A percentile compares a stretch with the other conserved stretches of the same genome.
Evolutionary conservation across 2,797 vertebrate genomes (phyloP).

Genomic region (Spinus pinus): DNA sequence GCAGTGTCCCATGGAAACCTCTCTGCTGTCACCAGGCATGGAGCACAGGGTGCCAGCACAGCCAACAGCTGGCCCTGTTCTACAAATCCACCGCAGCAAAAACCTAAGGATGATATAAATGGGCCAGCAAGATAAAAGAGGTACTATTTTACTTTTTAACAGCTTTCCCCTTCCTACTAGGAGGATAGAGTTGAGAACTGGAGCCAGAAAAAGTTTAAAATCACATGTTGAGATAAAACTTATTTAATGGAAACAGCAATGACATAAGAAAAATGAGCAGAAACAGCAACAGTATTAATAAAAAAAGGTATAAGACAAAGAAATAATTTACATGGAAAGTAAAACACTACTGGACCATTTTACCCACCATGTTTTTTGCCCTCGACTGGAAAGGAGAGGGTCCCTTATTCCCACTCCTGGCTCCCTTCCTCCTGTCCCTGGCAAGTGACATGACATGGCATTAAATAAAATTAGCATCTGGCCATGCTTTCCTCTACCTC

Average conservation of each 20-base stretch:
- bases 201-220: neutral
- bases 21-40: neutral
- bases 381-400: accelerated
- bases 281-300: neutral
- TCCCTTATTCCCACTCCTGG: neutral
- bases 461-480: neutral
- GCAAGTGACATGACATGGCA: neutral
- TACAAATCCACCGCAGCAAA: neutral
- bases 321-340: neutral
- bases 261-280: neutral
- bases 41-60: neutral
- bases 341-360: neutral
- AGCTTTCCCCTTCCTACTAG: neutral
- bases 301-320: neutral
- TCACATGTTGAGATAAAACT: neutral
- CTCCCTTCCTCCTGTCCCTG: neutral
- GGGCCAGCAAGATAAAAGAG: neutral
- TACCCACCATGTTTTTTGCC: neutral
- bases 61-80: neutral
- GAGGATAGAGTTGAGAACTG: neutral
- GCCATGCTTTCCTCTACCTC: neutral
- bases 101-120: neutral
- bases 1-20: neutral
- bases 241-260: neutral
- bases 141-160: neutral